Evolutionary conservation across 2,888 invertebrate genomes (phyloP).

Genomic region (Rapana venosa): DNA sequence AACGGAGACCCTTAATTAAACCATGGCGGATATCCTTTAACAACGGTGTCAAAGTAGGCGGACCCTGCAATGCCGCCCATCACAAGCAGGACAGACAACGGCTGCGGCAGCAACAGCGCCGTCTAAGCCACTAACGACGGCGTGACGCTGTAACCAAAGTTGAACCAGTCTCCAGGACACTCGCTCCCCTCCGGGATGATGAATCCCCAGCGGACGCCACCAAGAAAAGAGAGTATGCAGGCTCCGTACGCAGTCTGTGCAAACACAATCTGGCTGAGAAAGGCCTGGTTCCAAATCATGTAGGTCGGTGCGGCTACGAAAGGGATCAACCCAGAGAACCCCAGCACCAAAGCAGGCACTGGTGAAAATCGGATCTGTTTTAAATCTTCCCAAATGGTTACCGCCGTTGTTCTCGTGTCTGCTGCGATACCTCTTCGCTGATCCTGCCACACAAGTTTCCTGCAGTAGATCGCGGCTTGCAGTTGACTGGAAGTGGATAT

Average conservation of each 20-base stretch:
- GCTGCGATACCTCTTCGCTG: conserved; percentile 47
- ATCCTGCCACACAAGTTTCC: neutral
- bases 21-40: conserved; percentile 78
- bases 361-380: conserved; percentile 66
- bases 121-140: conserved; percentile 76
- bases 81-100: conserved; percentile 69
- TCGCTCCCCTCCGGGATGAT: conserved; percentile 68
- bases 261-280: conserved; percentile 75
- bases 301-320: conserved; percentile 67
- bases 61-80: conserved; percentile 74
- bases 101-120: conserved; percentile 74
- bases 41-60: conserved; percentile 76
- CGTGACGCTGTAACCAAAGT: conserved; percentile 70
- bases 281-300: conserved; percentile 61
- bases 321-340: conserved; percentile 70
- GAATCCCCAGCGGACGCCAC: conserved; percentile 78
- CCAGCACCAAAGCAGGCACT: conserved; percentile 67
- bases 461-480: too few species aligned
- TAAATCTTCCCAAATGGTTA: conserved; percentile 63
- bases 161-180: conserved; percentile 66
- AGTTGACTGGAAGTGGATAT: neutral
- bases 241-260: conserved; percentile 52
- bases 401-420: conserved; percentile 57
- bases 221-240: conserved; percentile 63
- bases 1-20: conserved; percentile 78